phyloP scores from a whole-genome alignment of 2,888 invertebrate species.

The Eugnorisma glareosa region DNA sequence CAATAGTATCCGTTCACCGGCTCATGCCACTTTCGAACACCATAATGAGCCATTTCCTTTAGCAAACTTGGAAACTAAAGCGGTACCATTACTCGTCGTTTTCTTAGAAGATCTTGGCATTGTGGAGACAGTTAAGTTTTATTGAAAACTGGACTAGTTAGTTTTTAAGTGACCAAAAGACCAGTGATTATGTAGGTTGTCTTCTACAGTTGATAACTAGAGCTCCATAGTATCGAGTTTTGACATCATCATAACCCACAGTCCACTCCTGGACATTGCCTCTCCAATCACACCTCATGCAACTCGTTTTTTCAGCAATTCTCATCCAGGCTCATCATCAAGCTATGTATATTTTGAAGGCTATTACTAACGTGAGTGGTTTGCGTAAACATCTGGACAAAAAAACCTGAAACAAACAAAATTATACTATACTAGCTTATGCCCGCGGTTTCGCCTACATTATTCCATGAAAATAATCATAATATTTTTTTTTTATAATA shows the following conservation, averaged over 20 bases:
- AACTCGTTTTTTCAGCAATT: neutral
- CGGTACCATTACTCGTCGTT: slow-evolving; percentile 26
- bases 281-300: neutral
- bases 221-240: neutral
- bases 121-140: slow-evolving; percentile 9
- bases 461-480: no score
- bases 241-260: neutral
- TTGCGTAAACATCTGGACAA: neutral
- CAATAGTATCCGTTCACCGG: slow-evolving; percentile 27
- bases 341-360: neutral
- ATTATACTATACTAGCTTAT: neutral
- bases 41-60: slow-evolving; percentile 55
- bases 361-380: neutral
- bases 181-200: neutral
- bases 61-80: slow-evolving; percentile 48
- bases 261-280: neutral
- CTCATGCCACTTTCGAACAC: slow-evolving; percentile 47
- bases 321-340: neutral
- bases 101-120: slow-evolving; percentile 40
- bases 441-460: neutral
- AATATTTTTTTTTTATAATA: no score
- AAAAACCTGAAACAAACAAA: slow-evolving; percentile 9
- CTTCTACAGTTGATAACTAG: neutral
- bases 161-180: slow-evolving; percentile 16
- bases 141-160: neutral